Evolutionary conservation across 2,888 invertebrate species (phyloP), one percentile per base, ranked within the genome.

Genomic region (Alviniconcha strummeri): DNA sequence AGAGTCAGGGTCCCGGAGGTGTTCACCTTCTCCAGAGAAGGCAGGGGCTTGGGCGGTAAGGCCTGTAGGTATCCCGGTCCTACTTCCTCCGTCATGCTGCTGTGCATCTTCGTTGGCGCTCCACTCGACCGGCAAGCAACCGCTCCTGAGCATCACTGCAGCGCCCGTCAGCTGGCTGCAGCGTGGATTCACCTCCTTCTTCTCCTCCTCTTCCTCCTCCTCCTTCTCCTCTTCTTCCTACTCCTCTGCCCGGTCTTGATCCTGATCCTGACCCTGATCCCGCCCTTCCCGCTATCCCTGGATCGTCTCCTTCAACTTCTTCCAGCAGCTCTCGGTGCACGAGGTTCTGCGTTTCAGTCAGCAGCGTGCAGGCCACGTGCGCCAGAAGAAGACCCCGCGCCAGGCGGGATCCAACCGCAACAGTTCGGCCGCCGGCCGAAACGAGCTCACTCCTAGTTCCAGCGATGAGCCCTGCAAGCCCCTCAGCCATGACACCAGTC

Each of bases 21-120:
- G 60, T 13, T 8, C 60, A 60, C 60, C 60, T 60, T 60, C 8
- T 13, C 60, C 60, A 60, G 60, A 36, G 36, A 36, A 71, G 71
- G 71, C 1, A 71, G 19, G 5, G 17, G 17, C 17, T 17, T 71
- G 71, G 71, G 60, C 8, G 60, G 56, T 15, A 57, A 15, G 76
- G 64, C 17, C 64, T 67, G 69, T n/a, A 55, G 55, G n/a, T 69
- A 55, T n/a, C 80, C 67, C 36, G 52, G 54, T 4, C 52, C 69
- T 4, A 52, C n/a, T n/a, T 67, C 69, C 80, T 80, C 80, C 11
- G 80, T 69, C 80, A 80, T 71, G 69, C 69, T 80, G 80, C 74
- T 74, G 74, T 69, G 55, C 80, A 80, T 80, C 55, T 54, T 69
- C 9, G 17, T n/a, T 55, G 55, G 8, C 69, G 8, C 11, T 8